Base-by-base conservation (phyloP, 2,888 invertebrate genomes). In the Noctua janthe region DNA sequence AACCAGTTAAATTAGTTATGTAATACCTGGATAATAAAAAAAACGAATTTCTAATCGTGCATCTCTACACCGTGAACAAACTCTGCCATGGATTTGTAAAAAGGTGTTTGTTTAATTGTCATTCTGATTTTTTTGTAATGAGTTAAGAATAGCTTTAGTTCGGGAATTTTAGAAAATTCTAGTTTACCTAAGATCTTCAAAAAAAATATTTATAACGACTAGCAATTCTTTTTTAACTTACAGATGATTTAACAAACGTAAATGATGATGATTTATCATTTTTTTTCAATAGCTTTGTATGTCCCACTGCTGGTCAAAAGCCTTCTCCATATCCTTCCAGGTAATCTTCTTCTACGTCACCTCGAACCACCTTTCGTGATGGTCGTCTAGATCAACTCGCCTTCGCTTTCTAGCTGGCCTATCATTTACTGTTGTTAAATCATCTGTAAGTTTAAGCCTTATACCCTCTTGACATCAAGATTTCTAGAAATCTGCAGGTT, bases 51-150 rank as follows among this genome's bases (percentile, higher is more conserved):
- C 64, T 35, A 20, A 39, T 39, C 39, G 39, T 39, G 66, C 35
- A 20, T 39, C 66, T 5, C 66, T 89, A 87, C 87, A 74, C 71
- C 73, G 78, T 75, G 59, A 8, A 88, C 85, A 87, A 66, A 74
- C 1, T 70, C 47, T 76, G 74, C 81, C 81, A 80, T 85, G 77
- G 49, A 72, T 74, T 75, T 56, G 75, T 76, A 80, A 87, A 86
- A 78, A 76, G 72, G 66, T 89, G 82, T 90, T 85, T 90, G 80
- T 84, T 75, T 75, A 59, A 76, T 76, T 81, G 62, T 74, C 80
- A 70, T 64, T 70, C n/a, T 39, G 56, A 23, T 79, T 81, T 80
- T 82, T 76, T 74, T 79, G 56, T 54, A 59, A 66, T 71, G 49
- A 59, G 23, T 47, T 67, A 2, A 35, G 49, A 80, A 56, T 62